A percentile compares a stretch with the other conserved stretches of the same genome.
These are phyloP conservation scores for Stenodema calcarata DNA, from an alignment of 2,888 invertebrate species.

Conservation along the genomic window DNA sequence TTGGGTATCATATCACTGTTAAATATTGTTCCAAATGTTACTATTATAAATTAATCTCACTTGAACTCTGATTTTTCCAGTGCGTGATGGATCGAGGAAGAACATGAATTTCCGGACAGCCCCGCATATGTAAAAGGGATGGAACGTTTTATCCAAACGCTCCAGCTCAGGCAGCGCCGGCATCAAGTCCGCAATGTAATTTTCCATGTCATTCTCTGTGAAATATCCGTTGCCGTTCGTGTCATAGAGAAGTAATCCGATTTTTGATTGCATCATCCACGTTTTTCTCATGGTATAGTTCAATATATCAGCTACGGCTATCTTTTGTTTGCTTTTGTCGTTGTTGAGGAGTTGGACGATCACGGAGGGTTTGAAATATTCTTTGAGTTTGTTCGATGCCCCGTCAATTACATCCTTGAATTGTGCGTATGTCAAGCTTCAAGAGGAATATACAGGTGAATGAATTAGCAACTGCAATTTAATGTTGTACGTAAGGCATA, in stretches of 20 bases:
- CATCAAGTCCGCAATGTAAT: conserved; percentile 90
- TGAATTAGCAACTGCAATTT: too few relatives aligned
- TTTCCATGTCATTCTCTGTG: conserved; percentile 88
- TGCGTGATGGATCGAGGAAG: conserved; percentile 87
- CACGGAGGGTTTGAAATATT: conserved; percentile 21
- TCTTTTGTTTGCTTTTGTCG: neutral
- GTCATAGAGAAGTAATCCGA: conserved; percentile 91
- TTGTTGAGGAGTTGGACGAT: neutral
- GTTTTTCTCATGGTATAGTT: conserved; percentile 96
- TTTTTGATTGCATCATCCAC: conserved; percentile 92
- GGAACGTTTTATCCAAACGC: conserved; percentile 89
- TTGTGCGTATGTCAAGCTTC: neutral
- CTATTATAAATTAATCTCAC: too few relatives aligned
- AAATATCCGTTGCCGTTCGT: conserved; percentile 89
- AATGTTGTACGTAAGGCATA: too few relatives aligned
- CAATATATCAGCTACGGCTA: conserved; percentile 66
- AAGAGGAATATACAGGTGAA: too few relatives aligned
- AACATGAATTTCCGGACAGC: conserved; percentile 95
- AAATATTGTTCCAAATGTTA: too few relatives aligned
- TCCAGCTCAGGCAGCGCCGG: conserved; percentile 90
- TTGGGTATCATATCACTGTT: too few relatives aligned
- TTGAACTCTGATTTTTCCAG: conserved; percentile 82
- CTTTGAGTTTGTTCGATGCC: neutral
- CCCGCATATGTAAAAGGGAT: conserved; percentile 94
- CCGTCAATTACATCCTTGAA: conserved; percentile 6